Conservation (phyloP, 92 coral and sea anemone genomes). For the Epizoanthus stellaris region DNA sequence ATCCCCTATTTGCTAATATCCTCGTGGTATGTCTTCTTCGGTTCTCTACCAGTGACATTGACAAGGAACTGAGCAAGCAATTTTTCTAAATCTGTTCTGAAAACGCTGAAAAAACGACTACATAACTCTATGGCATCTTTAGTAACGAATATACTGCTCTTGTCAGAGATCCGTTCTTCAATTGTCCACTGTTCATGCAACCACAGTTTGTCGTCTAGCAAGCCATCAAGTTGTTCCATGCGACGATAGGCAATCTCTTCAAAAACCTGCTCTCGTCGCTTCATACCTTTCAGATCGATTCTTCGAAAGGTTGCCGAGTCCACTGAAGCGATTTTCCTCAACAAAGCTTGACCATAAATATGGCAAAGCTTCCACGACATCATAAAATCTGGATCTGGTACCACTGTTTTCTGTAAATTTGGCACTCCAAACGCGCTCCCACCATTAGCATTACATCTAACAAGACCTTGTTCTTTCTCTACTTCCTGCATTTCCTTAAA, state of each 20-base stretch:
- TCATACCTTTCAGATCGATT: neutral
- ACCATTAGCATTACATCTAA: too few relatives aligned
- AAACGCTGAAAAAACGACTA: neutral
- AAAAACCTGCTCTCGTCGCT: neutral
- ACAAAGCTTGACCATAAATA: neutral
- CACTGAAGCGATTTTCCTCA: slow-evolving; percentile 17
- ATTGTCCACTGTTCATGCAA: slow-evolving; percentile 39
- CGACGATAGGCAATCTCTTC: neutral
- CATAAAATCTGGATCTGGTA: neutral
- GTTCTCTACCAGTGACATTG: too few relatives aligned
- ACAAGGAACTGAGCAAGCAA: neutral
- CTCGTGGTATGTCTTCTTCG: too few relatives aligned
- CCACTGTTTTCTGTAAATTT: too few relatives aligned
- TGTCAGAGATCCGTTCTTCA: neutral
- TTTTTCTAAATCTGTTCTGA: neutral
- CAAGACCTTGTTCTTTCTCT: too few relatives aligned
- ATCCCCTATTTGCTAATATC: too few relatives aligned
- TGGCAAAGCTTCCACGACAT: neutral
- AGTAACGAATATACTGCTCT: neutral
- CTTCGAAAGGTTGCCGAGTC: slow-evolving; percentile 2
- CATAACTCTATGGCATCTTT: slow-evolving; percentile 7
- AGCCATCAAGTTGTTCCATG: neutral
- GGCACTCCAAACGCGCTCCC: too few relatives aligned
- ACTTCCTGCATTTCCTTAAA: too few relatives aligned
- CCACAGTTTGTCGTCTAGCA: slow-evolving; percentile 35